A percentile compares a stretch with the other conserved stretches of the same genome.
Evolutionary conservation across 2,888 invertebrate genomes (phyloP).

Genomic region (Tolmerus cingulatus): DNA sequence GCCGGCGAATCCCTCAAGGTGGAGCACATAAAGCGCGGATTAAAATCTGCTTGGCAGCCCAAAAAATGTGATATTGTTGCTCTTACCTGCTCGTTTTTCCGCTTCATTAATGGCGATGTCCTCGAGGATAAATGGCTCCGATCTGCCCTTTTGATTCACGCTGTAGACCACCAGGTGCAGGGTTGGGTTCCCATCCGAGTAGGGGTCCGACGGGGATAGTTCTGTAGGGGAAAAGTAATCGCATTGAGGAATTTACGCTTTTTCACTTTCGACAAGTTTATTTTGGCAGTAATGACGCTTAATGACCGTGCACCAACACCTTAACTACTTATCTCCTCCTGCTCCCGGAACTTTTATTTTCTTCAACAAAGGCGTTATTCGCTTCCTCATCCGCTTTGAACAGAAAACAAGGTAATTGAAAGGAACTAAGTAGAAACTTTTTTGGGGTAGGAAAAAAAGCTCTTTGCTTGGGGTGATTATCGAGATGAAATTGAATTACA

Average conservation of each 20-base stretch:
- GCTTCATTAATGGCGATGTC: slow-evolving; percentile 88
- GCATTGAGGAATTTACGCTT: neutral
- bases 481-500: neutral
- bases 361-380: neutral
- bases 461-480: neutral
- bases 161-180: slow-evolving; percentile 83
- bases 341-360: neutral
- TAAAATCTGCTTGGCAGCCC: neutral
- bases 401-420: neutral
- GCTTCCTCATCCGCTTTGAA: neutral
- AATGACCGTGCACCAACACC: neutral
- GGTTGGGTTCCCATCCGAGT: slow-evolving; percentile 67
- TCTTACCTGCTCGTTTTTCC: slow-evolving; percentile 81
- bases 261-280: slow-evolving; percentile 5
- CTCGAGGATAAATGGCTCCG: slow-evolving; percentile 81
- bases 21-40: neutral
- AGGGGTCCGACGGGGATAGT: slow-evolving; percentile 62
- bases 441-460: neutral
- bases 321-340: neutral
- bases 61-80: slow-evolving; percentile 9
- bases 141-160: slow-evolving; percentile 84
- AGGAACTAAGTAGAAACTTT: neutral
- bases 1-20: slow-evolving; percentile 41
- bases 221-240: slow-evolving; percentile 53
- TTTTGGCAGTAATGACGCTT: neutral